Evolutionary conservation across 2,888 invertebrate species (phyloP).

Genomic region (Pelosia muscerda): DNA sequence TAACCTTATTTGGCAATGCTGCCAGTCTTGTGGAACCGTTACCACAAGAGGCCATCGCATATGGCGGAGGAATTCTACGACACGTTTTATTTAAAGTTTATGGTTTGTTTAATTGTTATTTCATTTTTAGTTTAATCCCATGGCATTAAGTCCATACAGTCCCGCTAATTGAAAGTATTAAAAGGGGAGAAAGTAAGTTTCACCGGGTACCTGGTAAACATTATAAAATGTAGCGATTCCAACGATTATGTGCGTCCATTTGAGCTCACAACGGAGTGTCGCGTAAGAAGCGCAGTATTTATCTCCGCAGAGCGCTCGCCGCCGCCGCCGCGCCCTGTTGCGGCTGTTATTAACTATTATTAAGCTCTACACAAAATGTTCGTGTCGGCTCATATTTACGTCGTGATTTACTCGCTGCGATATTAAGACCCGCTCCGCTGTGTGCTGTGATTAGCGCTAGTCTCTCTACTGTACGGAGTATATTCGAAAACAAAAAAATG

Average conservation of each 20-base stretch:
- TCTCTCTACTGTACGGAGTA: not conserved
- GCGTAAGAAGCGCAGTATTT: not conserved
- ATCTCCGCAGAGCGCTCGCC: not conserved
- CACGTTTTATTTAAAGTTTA: no score
- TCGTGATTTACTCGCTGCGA: conserved; percentile 3
- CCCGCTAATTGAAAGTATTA: not conserved
- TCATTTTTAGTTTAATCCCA: no score
- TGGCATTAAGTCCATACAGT: no score
- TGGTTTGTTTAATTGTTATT: no score
- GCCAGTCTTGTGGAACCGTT: no score
- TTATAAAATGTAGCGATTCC: not conserved
- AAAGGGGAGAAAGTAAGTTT: not conserved
- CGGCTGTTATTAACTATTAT: conserved; percentile 7
- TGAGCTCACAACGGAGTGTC: not conserved
- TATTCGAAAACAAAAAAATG: no score
- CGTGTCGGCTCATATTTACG: conserved; percentile 13
- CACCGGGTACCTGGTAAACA: not conserved
- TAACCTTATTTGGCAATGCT: no score
- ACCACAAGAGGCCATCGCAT: no score
- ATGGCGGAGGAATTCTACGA: no score
- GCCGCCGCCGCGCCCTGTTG: not conserved
- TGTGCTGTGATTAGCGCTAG: not conserved
- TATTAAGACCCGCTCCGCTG: conserved; percentile 10
- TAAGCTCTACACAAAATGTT: conserved; percentile 14
- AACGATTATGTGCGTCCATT: not conserved